phyloP scores from a whole-genome alignment of 2,113 vertebrate species.

The Centropus bengalensis region DNA sequence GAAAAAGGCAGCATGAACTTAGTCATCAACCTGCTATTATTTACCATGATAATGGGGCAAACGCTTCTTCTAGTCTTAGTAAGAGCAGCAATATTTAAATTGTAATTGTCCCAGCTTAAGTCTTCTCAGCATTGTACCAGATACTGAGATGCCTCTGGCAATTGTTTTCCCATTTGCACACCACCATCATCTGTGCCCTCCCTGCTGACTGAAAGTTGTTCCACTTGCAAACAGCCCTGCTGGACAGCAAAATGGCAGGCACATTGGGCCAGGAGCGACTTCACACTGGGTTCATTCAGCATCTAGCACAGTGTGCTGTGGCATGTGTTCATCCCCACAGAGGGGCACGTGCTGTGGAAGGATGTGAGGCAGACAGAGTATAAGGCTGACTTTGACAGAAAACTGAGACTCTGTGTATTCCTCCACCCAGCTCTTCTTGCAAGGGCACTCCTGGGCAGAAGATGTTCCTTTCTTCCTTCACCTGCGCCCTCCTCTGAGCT shows the following conservation, averaged over 20 bases:
- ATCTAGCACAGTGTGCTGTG: background rate
- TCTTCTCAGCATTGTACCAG: background rate
- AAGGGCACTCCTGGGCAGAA: background rate
- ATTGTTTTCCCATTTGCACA: background rate
- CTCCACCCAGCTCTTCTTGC: background rate
- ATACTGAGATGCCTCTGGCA: background rate
- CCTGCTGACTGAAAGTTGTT: background rate
- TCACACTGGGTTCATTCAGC: background rate
- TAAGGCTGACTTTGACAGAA: background rate
- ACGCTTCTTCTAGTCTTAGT: background rate
- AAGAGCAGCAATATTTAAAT: background rate
- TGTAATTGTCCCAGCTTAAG: background rate
- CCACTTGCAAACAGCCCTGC: background rate
- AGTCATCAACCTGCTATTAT: background rate
- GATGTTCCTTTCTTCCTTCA: background rate
- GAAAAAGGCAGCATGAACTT: background rate
- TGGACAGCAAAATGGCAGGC: background rate
- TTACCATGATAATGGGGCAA: background rate
- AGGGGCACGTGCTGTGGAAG: background rate
- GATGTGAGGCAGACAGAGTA: background rate
- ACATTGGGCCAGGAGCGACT: background rate
- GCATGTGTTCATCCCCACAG: background rate
- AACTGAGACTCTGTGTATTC: background rate
- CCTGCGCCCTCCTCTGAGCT: conserved; percentile 5
- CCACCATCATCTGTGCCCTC: background rate